Percentiles rank a stretch among this genome's conserved stretches.
Conservation (phyloP, 2,888 invertebrate genomes). For the Cheiracanthium punctorium region DNA sequence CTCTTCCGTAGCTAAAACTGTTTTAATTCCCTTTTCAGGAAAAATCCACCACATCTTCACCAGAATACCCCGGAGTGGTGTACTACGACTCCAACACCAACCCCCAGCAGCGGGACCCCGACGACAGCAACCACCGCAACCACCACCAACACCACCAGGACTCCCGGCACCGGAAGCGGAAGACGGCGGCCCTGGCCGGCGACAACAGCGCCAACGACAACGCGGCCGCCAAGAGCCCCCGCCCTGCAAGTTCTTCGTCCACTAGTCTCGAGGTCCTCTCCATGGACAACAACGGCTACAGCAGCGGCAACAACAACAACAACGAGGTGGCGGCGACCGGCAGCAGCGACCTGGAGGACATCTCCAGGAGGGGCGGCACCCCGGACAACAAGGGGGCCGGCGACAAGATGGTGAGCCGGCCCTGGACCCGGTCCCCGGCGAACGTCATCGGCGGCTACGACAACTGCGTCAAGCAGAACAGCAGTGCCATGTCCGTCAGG, state of each 20-base stretch:
- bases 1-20: too few relatives aligned
- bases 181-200: background rate
- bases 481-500: constrained; percentile 82
- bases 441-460: background rate
- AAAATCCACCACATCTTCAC: constrained; percentile 33
- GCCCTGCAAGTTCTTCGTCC: constrained; percentile 51
- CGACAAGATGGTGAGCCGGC: constrained; percentile 61
- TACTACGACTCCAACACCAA: constrained; percentile 12
- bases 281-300: constrained; percentile 42
- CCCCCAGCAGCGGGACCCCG: constrained; percentile 25
- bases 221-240: constrained; percentile 45
- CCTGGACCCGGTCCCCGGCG: constrained; percentile 64
- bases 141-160: background rate
- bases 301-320: constrained; percentile 37
- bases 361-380: background rate
- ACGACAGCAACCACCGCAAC: background rate
- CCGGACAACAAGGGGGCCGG: constrained; percentile 44
- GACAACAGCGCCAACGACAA: background rate
- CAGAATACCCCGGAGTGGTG: constrained; percentile 23
- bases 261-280: constrained; percentile 56
- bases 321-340: constrained; percentile 22
- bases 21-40: constrained; percentile 25
- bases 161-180: constrained; percentile 24
- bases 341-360: constrained; percentile 37
- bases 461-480: background rate